These are phyloP conservation scores for Hydrotaea diabolus DNA, from an alignment of 2,888 invertebrate species.

Conservation along the genomic window DNA sequence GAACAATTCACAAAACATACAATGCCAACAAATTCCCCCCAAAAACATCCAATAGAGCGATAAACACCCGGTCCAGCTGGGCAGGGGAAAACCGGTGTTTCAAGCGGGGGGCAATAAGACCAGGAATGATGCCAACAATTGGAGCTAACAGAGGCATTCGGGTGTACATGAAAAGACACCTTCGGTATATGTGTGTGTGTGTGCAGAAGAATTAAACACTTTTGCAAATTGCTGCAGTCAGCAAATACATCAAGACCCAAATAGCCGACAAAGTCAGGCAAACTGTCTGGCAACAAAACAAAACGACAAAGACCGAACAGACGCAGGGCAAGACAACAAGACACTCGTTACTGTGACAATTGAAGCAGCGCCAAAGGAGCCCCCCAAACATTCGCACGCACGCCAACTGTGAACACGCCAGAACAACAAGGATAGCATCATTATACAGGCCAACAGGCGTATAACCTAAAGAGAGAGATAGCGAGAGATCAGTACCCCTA, in stretches of 20 bases:
- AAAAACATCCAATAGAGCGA: conserved; percentile 38
- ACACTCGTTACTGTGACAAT: conserved; percentile 81
- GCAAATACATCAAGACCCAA: conserved; percentile 77
- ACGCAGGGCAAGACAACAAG: conserved; percentile 72
- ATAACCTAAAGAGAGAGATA: not conserved
- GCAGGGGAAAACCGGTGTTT: conserved; percentile 26
- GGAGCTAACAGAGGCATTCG: conserved; percentile 51
- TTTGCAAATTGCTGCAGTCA: conserved; percentile 77
- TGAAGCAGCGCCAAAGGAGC: conserved; percentile 72
- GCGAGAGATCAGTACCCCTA: not conserved
- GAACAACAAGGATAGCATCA: conserved; percentile 47
- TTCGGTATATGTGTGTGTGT: conserved; percentile 47
- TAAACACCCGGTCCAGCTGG: too few species aligned
- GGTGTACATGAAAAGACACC: conserved; percentile 70
- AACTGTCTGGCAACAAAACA: conserved; percentile 67
- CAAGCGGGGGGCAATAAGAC: conserved; percentile 12
- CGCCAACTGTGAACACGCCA: not conserved
- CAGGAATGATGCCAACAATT: conserved; percentile 37
- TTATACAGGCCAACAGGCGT: not conserved
- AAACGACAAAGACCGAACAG: conserved; percentile 52
- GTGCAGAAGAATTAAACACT: conserved; percentile 72
- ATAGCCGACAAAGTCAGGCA: conserved; percentile 74
- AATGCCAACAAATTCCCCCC: conserved; percentile 43
- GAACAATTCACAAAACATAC: conserved; percentile 18
- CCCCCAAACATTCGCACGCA: not conserved